A percentile compares a stretch with the other conserved stretches of the same genome.
Conservation (phyloP, 2,888 invertebrate species). For the Acholoe squamosa region DNA sequence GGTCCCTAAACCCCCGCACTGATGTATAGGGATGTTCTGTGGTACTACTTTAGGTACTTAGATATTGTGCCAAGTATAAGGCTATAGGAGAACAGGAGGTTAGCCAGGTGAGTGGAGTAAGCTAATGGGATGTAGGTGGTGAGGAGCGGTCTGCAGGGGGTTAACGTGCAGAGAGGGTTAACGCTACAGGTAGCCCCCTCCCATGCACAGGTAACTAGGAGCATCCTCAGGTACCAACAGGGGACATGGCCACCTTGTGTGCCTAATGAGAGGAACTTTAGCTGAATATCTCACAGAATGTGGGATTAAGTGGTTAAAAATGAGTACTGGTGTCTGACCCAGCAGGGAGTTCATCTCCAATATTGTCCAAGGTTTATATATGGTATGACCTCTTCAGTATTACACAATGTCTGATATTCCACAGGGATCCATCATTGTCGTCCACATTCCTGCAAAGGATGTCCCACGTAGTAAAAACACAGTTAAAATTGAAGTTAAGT, state of each 20-base stretch:
- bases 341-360: neutral
- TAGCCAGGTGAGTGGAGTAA: slow-evolving; percentile 1
- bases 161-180: neutral
- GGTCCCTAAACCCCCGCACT: neutral
- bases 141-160: neutral
- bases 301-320: neutral
- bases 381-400: neutral
- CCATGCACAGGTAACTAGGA: neutral
- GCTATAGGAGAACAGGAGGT: neutral
- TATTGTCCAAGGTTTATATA: slow-evolving; percentile 1
- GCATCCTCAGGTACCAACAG: neutral
- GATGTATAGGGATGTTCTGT: neutral
- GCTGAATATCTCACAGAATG: neutral
- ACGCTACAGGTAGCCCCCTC: slow-evolving; percentile 27
- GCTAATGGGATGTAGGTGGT: slow-evolving; percentile 23
- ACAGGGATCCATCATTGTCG: neutral
- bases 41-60: neutral
- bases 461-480: too few species aligned
- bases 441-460: too few species aligned
- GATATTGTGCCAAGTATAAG: too few species aligned
- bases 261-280: neutral
- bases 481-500: too few species aligned
- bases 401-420: neutral
- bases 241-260: neutral
- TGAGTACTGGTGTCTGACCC: neutral